These are phyloP conservation scores for Tethya wilhelma DNA, from an alignment of 37 sponge, comb jelly and placozoan species.

Conservation along the genomic window DNA sequence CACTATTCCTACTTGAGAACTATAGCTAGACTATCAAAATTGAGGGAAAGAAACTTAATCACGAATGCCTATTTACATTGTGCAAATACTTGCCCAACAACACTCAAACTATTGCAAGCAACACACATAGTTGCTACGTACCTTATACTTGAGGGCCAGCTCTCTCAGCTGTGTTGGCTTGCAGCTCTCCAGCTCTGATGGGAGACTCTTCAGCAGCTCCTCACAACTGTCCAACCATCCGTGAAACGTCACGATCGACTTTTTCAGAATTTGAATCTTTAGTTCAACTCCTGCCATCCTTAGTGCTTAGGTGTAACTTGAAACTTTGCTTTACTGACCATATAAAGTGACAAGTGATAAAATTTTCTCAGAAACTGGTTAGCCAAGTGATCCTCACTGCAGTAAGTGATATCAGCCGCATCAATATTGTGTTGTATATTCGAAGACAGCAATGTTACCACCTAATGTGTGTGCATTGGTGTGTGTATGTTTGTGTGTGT, in stretches of 20 bases:
- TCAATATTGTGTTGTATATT: not conserved
- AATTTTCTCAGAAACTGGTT: not conserved
- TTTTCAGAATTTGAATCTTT: conserved; percentile 28
- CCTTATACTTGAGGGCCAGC: conserved; percentile 55
- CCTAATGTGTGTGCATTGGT: not conserved
- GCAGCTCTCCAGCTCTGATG: conserved; percentile 12
- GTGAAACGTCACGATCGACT: conserved; percentile 23
- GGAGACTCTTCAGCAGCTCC: conserved; percentile 9
- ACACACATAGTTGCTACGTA: conserved; percentile 5
- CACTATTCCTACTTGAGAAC: too few relatives aligned
- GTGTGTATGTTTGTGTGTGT: too few relatives aligned
- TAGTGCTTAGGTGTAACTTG: not conserved
- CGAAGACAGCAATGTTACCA: not conserved
- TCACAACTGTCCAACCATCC: conserved; percentile 58
- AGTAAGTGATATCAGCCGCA: not conserved
- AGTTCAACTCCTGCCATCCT: conserved; percentile 18
- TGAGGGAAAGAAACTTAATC: too few relatives aligned
- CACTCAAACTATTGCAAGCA: not conserved
- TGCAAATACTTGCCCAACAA: not conserved
- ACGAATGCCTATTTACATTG: too few relatives aligned
- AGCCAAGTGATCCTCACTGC: not conserved
- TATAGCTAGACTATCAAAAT: too few relatives aligned
- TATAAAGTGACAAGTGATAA: not conserved
- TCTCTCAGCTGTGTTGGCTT: conserved; percentile 29
- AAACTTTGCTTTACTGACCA: not conserved